Percentiles rank a stretch among this genome's conserved stretches.
Evolutionary conservation across 2,113 vertebrate species (phyloP).

Genomic region (Phainopepla nitens): DNA sequence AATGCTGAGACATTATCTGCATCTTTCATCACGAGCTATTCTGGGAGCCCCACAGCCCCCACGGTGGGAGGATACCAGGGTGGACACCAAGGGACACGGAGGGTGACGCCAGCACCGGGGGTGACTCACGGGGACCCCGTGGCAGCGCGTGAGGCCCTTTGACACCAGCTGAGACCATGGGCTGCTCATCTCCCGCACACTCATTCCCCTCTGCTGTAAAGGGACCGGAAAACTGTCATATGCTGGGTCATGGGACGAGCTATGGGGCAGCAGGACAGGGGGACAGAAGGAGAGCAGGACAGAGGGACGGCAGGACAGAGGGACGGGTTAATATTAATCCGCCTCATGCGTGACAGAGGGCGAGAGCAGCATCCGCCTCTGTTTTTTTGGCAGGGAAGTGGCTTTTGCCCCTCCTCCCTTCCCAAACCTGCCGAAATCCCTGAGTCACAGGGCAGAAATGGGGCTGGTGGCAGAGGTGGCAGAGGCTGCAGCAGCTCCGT

Average conservation of each 20-base stretch:
- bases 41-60: neutral
- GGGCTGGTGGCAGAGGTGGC: neutral
- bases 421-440: slow-evolving; percentile 30
- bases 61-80: rapidly evolving
- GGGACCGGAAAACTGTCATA: neutral
- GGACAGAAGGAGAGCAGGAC: neutral
- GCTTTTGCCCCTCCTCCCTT: neutral
- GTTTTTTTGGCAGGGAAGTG: neutral
- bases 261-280: neutral
- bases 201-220: neutral
- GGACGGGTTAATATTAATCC: slow-evolving; percentile 10
- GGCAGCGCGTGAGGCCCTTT: neutral
- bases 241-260: neutral
- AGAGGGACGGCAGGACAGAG: neutral
- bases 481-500: neutral
- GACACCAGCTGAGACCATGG: neutral
- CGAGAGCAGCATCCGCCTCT: neutral
- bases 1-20: rapidly evolving
- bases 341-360: neutral
- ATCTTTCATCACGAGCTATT: neutral
- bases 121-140: slow-evolving; percentile 44
- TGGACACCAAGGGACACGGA: neutral
- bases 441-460: neutral
- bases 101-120: neutral
- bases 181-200: neutral